Base-by-base conservation (phyloP, 2,888 invertebrate genomes). In the Lithosia quadra region DNA sequence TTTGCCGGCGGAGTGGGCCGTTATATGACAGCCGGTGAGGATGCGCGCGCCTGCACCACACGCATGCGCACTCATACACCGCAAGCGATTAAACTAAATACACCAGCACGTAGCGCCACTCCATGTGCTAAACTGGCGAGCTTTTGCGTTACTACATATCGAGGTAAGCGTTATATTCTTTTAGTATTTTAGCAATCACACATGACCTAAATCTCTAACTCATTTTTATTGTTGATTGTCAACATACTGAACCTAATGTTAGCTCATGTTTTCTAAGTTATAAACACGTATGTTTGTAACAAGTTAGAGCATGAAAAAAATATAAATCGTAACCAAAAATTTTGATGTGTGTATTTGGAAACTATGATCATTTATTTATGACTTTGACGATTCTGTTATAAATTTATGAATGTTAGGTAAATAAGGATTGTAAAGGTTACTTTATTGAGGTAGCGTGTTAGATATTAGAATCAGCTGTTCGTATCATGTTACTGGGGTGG, bases 1-100 rank as follows among this genome's bases (percentile, higher is more conserved):
- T 89, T 84, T 91, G 91, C 92, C 94, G 94, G 93, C 91, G 93
- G 92, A 94, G 92, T 94, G 94, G 87, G 77, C 78, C 76, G 68
- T 74, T 67, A 69, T 74, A 79, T 90, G 91, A 88, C 90, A 89
- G 90, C 88, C 87, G 87, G 85, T 78, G 68, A 77, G 82, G 84
- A 80, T 86, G 87, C 87, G 88, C 89, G 88, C 87, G 93, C 92
- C 85, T 90, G 90, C 91, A 88, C 81, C 90, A 85, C 79, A 84
- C 93, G 93, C 93, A 85, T 89, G 94, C 93, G 92, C 84, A 72
- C 85, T 78, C 5, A 24, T 61, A 62, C 62, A 68, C 80, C 79
- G 83, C 81, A 82, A 80, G 78, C 72, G 76, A 74, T 75, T 72
- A 75, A 73, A 70, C 78, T 75, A 68, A 74, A 71, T 79, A 85